A percentile compares a stretch with the other conserved stretches of the same genome.
Evolutionary conservation across 2,113 vertebrate species (phyloP).

Genomic region (Crotalus viridis): DNA sequence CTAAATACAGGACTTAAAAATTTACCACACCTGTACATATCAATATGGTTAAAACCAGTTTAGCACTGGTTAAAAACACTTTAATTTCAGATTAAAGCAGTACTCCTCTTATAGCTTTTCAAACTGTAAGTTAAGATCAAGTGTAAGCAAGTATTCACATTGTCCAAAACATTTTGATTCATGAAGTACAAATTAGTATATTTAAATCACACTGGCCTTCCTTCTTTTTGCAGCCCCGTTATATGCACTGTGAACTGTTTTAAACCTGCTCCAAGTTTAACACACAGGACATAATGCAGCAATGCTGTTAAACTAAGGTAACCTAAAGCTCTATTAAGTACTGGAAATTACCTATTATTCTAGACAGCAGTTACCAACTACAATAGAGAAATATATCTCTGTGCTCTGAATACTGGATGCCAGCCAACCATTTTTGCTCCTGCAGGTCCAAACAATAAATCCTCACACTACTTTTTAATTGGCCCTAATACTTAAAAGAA

Average conservation of each 20-base stretch:
- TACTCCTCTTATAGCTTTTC: background rate
- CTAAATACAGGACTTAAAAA: background rate
- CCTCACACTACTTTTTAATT: constrained; percentile 6
- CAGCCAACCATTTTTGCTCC: background rate
- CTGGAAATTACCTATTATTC: background rate
- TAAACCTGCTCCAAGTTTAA: background rate
- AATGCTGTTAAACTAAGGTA: background rate
- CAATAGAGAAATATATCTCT: background rate
- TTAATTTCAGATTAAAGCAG: background rate
- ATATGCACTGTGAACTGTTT: background rate
- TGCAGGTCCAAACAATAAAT: background rate
- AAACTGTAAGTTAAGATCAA: background rate
- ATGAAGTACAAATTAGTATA: background rate
- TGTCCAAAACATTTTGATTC: background rate
- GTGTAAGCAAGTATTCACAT: background rate
- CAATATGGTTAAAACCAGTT: background rate
- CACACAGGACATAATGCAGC: background rate
- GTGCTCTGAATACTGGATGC: background rate
- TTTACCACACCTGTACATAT: background rate
- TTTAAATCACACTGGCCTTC: background rate
- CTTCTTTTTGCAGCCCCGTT: background rate
- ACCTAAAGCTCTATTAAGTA: background rate
- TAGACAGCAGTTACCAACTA: background rate
- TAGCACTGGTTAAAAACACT: too few species aligned
- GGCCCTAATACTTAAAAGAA: background rate